Conservation (phyloP, 1,140 invertebrate species). For the Helicoverpa armigera region DNA sequence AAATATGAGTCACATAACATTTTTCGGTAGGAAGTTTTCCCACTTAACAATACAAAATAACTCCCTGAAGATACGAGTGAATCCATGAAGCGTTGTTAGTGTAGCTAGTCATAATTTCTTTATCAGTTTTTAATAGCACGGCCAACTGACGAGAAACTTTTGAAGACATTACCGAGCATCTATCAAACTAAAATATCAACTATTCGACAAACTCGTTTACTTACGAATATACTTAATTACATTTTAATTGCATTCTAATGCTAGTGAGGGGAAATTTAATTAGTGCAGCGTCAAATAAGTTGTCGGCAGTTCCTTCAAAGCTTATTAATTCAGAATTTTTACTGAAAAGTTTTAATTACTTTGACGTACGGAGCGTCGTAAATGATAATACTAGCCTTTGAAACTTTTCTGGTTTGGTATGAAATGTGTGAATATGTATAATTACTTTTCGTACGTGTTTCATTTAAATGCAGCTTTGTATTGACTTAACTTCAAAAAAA, state of each 20-base stretch:
- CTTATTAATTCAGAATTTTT: constrained; percentile 39
- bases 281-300: constrained; percentile 31
- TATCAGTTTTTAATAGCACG: background rate
- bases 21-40: background rate
- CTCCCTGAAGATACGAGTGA: background rate
- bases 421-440: background rate
- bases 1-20: no score
- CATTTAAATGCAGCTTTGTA: no score
- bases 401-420: background rate
- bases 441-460: background rate
- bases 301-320: constrained; percentile 17
- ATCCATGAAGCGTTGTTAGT: background rate
- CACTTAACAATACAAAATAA: background rate
- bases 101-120: background rate
- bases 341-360: constrained; percentile 36
- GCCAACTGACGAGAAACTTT: background rate
- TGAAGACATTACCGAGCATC: constrained; percentile 2
- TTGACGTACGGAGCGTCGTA: constrained; percentile 8
- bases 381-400: constrained; percentile 32
- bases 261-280: constrained; percentile 23
- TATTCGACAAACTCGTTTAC: constrained; percentile 9
- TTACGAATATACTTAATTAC: constrained; percentile 18
- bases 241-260: constrained; percentile 41
- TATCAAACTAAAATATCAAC: constrained; percentile 6
- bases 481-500: no score